Percentiles rank a stretch among this genome's conserved stretches.
Evolutionary conservation across 1,140 invertebrate species (phyloP).

Genomic region (Cheumatopsyche charites): DNA sequence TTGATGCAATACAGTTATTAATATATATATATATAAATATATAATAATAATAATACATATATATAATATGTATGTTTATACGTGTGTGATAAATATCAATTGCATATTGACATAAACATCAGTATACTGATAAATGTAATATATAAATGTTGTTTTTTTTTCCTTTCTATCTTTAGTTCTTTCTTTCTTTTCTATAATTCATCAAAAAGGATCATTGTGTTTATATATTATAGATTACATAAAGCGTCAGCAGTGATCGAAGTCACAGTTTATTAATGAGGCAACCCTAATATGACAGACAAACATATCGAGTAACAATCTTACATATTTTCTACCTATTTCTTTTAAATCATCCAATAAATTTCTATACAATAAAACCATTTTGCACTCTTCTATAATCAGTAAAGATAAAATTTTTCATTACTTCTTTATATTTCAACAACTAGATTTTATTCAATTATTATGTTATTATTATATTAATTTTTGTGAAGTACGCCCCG

Average conservation of each 20-base stretch:
- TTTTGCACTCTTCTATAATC: constrained; percentile 49
- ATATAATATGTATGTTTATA: neutral
- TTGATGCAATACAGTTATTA: constrained; percentile 38
- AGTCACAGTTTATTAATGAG: constrained; percentile 17
- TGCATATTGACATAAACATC: constrained; percentile 32
- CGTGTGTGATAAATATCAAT: constrained; percentile 24
- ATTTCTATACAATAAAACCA: constrained; percentile 50
- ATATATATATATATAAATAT: constrained; percentile 1
- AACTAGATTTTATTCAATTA: constrained; percentile 47
- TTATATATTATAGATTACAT: no score
- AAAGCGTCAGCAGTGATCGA: constrained; percentile 21
- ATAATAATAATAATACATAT: no score
- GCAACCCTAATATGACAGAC: constrained; percentile 36
- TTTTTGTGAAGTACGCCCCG: constrained; percentile 44
- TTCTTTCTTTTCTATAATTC: no score
- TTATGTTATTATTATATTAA: constrained; percentile 41
- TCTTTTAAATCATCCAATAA: constrained; percentile 49
- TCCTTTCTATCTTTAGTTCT: neutral
- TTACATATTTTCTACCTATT: constrained; percentile 50
- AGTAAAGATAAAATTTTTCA: constrained; percentile 48
- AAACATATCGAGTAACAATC: constrained; percentile 47
- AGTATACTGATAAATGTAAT: constrained; percentile 27
- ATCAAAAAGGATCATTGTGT: constrained; percentile 35
- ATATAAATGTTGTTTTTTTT: constrained; percentile 35
- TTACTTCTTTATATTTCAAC: constrained; percentile 48